phyloP scores from a whole-genome alignment of 92 coral and sea anemone genomes.

The Phymanthus crucifer region DNA sequence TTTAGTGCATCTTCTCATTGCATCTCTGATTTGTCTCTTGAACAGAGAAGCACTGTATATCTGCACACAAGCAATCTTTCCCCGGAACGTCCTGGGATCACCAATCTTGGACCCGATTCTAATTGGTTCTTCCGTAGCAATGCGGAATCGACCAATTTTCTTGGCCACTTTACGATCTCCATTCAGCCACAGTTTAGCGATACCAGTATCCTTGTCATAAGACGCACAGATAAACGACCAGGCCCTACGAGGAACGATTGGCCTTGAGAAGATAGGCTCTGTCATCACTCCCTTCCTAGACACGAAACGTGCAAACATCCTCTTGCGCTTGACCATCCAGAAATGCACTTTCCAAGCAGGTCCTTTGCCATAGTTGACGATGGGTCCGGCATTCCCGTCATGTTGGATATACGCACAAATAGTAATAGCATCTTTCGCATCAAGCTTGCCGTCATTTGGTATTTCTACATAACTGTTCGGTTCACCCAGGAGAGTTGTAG shows the following conservation, averaged over 20 bases:
- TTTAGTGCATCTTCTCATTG: conserved; percentile 68
- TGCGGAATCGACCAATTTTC: conserved; percentile 50
- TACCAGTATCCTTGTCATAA: conserved; percentile 61
- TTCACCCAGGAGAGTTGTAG: conserved; percentile 54
- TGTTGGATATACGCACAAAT: conserved; percentile 64
- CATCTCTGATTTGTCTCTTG: conserved; percentile 55
- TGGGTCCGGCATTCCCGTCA: conserved; percentile 58
- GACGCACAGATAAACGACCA: conserved; percentile 76
- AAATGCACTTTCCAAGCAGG: conserved; percentile 56
- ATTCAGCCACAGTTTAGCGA: conserved; percentile 71
- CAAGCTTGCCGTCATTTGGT: conserved; percentile 65
- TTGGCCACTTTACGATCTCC: conserved; percentile 46
- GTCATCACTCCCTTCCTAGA: conserved; percentile 41
- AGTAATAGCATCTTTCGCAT: conserved; percentile 60
- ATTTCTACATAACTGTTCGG: conserved; percentile 72
- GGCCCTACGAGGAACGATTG: conserved; percentile 36
- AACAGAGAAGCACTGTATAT: conserved; percentile 59
- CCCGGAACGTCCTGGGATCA: conserved; percentile 57
- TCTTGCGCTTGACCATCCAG: conserved; percentile 57
- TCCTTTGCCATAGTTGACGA: conserved; percentile 59
- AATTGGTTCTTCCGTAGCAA: conserved; percentile 62
- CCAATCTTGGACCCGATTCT: conserved; percentile 66
- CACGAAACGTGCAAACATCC: conserved; percentile 59
- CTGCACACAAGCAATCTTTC: conserved; percentile 73
- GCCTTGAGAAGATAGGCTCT: conserved; percentile 37